Conservation (phyloP, 2,888 invertebrate species). For the Danaus chrysippus region DNA sequence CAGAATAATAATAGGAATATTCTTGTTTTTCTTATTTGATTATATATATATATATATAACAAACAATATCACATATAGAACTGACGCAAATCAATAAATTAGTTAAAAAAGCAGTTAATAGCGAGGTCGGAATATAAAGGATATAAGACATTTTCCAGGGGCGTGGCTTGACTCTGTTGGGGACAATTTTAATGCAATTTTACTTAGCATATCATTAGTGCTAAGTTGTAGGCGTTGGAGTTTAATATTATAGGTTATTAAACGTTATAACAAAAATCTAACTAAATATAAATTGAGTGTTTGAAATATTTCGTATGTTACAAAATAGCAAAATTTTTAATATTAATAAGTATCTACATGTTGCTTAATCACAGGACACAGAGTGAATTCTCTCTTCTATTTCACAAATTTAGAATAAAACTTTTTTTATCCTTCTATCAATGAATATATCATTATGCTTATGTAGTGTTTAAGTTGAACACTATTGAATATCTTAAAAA, state of each 20-base stretch:
- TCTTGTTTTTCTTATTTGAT: neutral
- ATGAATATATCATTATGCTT: no score
- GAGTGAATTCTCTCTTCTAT: no score
- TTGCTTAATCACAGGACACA: no score
- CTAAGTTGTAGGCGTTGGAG: conserved; percentile 30
- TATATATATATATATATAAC: conserved; percentile 12
- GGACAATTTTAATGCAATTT: conserved; percentile 48
- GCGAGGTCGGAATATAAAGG: conserved; percentile 32
- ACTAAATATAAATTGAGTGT: neutral
- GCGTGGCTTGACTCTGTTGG: conserved; percentile 40
- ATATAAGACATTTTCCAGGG: conserved; percentile 40
- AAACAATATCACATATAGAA: conserved; percentile 19
- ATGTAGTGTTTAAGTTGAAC: no score
- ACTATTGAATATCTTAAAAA: no score
- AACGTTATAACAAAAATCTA: no score
- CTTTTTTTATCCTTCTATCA: no score
- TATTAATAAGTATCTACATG: no score
- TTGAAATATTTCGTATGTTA: neutral
- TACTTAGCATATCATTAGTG: conserved; percentile 38
- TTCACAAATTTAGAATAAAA: no score
- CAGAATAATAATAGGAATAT: no score
- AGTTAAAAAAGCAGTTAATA: conserved; percentile 35
- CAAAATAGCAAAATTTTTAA: no score
- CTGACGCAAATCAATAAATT: conserved; percentile 22
- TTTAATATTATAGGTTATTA: no score